These are phyloP conservation scores for Erythrocercus mccallii DNA, from an alignment of 2,113 vertebrate species.

Conservation along the genomic window DNA sequence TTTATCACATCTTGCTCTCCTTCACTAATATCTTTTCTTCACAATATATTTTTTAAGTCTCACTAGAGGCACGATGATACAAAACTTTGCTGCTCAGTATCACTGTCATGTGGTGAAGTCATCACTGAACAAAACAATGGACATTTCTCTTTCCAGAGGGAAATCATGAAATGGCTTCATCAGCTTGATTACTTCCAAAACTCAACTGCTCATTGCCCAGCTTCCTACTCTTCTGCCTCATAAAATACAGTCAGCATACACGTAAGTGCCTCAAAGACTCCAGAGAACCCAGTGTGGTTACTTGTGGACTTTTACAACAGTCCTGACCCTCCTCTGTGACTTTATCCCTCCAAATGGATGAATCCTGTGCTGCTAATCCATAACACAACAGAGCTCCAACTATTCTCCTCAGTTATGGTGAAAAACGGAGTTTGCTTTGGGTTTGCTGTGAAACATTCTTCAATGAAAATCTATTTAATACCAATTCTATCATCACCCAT, in stretches of 20 bases:
- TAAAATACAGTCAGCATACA: not conserved
- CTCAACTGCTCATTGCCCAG: not conserved
- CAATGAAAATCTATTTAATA: fast-evolving
- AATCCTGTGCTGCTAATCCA: not conserved
- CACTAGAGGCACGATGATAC: not conserved
- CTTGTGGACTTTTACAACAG: not conserved
- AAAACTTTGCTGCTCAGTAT: not conserved
- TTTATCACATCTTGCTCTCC: not conserved
- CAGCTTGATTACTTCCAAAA: not conserved
- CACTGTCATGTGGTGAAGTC: not conserved
- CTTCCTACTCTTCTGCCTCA: not conserved
- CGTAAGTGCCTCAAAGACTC: not conserved
- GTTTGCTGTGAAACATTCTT: not conserved
- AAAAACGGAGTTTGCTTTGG: not conserved
- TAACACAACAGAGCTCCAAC: not conserved
- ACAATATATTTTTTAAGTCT: not conserved
- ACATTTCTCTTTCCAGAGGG: not conserved
- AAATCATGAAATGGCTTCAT: not conserved
- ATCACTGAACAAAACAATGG: not conserved
- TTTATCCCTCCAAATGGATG: not conserved
- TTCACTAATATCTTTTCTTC: not conserved
- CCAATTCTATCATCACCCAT: not conserved
- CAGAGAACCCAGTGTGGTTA: not conserved
- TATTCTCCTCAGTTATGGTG: not conserved
- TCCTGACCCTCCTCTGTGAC: not conserved